Evolutionary conservation across 2,888 invertebrate genomes (phyloP).

Genomic region (Onchidella celtica): DNA sequence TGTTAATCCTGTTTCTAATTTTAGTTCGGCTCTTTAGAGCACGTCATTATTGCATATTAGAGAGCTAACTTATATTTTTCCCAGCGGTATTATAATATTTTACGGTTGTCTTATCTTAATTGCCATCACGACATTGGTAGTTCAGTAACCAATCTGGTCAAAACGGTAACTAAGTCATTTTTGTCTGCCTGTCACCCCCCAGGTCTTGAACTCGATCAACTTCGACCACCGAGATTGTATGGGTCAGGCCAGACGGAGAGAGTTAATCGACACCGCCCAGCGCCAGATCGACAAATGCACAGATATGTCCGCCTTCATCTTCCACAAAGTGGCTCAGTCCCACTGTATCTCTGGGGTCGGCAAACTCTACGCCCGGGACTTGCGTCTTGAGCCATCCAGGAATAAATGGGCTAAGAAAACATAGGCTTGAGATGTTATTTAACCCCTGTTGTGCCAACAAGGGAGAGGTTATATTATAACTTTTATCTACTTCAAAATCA

Average conservation of each 20-base stretch:
- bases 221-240: constrained; percentile 38
- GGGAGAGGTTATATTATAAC: too few relatives aligned
- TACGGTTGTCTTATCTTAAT: too few relatives aligned
- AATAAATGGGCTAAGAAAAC: constrained; percentile 32
- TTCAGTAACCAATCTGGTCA: too few relatives aligned
- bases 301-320: constrained; percentile 19
- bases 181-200: too few relatives aligned
- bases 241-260: constrained; percentile 35
- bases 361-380: constrained; percentile 27
- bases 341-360: constrained; percentile 28
- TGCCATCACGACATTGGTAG: too few relatives aligned
- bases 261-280: constrained; percentile 31
- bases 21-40: too few relatives aligned
- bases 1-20: too few relatives aligned
- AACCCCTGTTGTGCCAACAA: not conserved
- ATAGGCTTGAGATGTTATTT: not conserved
- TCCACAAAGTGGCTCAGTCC: constrained; percentile 39
- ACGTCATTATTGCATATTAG: too few relatives aligned
- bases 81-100: too few relatives aligned
- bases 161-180: too few relatives aligned
- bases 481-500: too few relatives aligned
- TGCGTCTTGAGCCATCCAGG: not conserved
- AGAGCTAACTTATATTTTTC: too few relatives aligned
- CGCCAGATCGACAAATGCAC: constrained; percentile 44
- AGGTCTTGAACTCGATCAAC: constrained; percentile 29